These are phyloP conservation scores for Vultur gryphus DNA, from an alignment of 2,797 vertebrate species.

Conservation along the genomic window DNA sequence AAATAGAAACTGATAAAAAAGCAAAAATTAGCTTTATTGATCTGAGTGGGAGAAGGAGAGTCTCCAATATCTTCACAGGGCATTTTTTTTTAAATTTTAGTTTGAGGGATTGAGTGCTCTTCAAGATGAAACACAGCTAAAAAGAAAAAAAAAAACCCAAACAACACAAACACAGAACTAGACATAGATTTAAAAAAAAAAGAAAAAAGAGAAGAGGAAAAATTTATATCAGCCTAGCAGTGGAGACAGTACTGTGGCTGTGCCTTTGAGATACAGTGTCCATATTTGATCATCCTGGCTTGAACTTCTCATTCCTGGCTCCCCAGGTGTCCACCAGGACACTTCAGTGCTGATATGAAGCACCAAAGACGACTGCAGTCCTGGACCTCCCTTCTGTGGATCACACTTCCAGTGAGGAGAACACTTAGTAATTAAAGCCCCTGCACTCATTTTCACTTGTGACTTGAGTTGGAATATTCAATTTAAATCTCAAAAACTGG, in stretches of 20 bases:
- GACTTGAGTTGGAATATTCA: neutral
- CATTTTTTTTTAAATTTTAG: neutral
- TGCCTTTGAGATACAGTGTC: neutral
- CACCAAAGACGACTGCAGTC: neutral
- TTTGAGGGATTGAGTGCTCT: neutral
- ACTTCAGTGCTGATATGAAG: neutral
- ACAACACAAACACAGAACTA: neutral
- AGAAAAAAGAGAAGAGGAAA: neutral
- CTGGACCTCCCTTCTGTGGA: neutral
- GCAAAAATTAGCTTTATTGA: neutral
- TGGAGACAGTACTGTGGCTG: neutral
- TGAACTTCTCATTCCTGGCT: neutral
- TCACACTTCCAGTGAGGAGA: neutral
- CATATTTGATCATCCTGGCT: neutral
- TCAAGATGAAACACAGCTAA: neutral
- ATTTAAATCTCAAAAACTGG: conserved; percentile 8
- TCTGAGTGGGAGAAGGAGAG: neutral
- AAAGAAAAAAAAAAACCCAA: neutral
- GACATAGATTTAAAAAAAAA: neutral
- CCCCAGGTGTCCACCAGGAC: neutral
- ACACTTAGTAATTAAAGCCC: neutral
- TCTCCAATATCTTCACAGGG: neutral
- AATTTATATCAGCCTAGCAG: neutral
- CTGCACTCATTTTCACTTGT: neutral
- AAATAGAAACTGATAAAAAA: neutral